Evolutionary conservation across 2,113 vertebrate genomes (phyloP).

Genomic region (Phalacrocorax pelagicus): DNA sequence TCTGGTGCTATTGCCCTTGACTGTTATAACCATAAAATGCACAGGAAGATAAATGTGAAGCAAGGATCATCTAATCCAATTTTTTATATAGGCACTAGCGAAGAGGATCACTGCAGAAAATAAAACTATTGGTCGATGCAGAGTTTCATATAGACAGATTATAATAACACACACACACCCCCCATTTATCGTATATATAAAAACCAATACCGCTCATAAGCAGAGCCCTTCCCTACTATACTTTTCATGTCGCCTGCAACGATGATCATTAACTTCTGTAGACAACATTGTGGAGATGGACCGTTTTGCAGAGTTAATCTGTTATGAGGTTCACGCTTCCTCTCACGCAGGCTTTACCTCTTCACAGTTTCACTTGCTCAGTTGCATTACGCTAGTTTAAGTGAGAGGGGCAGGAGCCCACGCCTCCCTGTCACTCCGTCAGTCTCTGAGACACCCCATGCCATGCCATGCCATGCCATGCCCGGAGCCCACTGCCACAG

Average conservation of each 20-base stretch:
- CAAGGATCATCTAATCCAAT: neutral
- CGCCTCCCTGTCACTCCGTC: neutral
- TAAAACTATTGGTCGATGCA: neutral
- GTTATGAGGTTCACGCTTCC: neutral
- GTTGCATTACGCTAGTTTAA: no score
- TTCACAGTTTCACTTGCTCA: neutral
- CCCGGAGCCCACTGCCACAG: neutral
- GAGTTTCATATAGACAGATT: neutral
- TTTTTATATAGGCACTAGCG: neutral
- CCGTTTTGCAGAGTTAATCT: neutral
- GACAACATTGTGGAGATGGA: neutral
- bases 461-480: no score
- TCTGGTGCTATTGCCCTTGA: neutral
- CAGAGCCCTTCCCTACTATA: neutral
- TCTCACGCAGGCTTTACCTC: neutral
- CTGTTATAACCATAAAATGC: neutral
- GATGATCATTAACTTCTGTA: fast-evolving
- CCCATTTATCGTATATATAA: neutral
- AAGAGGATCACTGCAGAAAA: neutral
- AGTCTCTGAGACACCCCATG: neutral
- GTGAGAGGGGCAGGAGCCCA: neutral
- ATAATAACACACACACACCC: neutral
- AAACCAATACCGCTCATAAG: neutral
- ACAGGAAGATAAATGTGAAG: neutral
- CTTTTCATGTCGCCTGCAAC: neutral